These are phyloP conservation scores for Turritopsis rubra DNA, from an alignment of 30 jellyfish, hydroid and myxozoan species.

Conservation along the genomic window DNA sequence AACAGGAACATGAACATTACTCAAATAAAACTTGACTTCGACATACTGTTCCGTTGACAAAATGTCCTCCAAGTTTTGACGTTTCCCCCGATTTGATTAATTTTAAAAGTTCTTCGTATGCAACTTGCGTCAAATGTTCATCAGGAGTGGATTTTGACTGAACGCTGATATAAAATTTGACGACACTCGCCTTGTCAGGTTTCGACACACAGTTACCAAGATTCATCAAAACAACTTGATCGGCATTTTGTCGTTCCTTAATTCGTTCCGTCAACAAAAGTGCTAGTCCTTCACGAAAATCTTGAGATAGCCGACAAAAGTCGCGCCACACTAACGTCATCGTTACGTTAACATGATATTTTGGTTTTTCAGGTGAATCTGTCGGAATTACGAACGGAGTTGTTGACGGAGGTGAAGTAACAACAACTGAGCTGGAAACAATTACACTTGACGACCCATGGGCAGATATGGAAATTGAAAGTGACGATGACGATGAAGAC, in stretches of 20 bases:
- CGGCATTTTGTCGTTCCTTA: neutral
- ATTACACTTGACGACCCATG: neutral
- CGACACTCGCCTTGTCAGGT: neutral
- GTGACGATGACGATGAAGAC: neutral
- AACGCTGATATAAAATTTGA: neutral
- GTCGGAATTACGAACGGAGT: neutral
- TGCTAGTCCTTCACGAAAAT: constrained; percentile 7
- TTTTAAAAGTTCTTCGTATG: constrained; percentile 5
- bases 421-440: neutral
- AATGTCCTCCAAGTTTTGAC: neutral
- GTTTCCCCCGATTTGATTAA: neutral
- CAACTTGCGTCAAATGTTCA: neutral
- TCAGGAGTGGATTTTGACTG: neutral
- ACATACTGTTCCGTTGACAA: constrained; percentile 9
- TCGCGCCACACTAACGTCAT: neutral
- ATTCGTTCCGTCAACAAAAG: neutral
- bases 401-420: neutral
- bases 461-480: neutral
- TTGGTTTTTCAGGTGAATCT: constrained; percentile 7
- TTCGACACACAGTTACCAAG: neutral
- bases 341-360: neutral
- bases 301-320: constrained; percentile 6
- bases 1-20: neutral
- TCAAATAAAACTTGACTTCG: neutral
- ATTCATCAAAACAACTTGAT: constrained; percentile 1